These are phyloP conservation scores for Drosophila willistoni DNA, from an alignment of 1,140 invertebrate genomes.

Conservation along the genomic window DNA sequence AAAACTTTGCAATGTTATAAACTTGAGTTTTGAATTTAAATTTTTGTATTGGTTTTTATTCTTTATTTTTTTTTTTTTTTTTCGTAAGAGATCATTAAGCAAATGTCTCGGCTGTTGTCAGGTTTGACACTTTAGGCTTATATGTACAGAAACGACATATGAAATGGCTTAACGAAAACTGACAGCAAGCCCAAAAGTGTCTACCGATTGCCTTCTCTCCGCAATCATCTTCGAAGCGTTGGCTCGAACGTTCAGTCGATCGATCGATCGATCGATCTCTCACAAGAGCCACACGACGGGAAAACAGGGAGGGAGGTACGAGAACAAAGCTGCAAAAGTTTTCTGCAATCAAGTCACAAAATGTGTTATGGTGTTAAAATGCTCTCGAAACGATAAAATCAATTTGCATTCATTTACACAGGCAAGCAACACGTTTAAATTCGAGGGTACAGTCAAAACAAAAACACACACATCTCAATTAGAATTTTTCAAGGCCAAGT, in stretches of 20 bases:
- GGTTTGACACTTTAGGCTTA: constrained; percentile 76
- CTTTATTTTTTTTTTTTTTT: constrained; percentile 18
- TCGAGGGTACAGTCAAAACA: constrained; percentile 40
- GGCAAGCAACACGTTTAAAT: background rate
- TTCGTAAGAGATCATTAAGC: constrained; percentile 72
- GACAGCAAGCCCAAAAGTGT: constrained; percentile 76
- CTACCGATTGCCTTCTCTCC: constrained; percentile 56
- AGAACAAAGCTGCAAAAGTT: constrained; percentile 11
- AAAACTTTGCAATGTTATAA: background rate
- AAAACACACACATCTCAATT: background rate
- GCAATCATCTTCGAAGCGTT: background rate
- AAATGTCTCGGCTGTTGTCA: constrained; percentile 79
- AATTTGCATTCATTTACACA: constrained; percentile 46
- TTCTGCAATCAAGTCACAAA: constrained; percentile 32
- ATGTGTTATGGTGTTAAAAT: constrained; percentile 67
- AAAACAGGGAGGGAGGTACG: background rate
- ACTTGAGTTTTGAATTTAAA: background rate
- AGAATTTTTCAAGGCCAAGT: constrained; percentile 20
- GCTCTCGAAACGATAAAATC: constrained; percentile 55
- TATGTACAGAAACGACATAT: constrained; percentile 60
- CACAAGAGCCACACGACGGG: background rate
- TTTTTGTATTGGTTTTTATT: background rate
- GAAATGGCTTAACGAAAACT: constrained; percentile 79
- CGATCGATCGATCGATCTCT: constrained; percentile 8
- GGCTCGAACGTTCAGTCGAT: constrained; percentile 13